Evolutionary conservation across 2,888 invertebrate species (phyloP).

Genomic region (Siphonodentalium dalli): DNA sequence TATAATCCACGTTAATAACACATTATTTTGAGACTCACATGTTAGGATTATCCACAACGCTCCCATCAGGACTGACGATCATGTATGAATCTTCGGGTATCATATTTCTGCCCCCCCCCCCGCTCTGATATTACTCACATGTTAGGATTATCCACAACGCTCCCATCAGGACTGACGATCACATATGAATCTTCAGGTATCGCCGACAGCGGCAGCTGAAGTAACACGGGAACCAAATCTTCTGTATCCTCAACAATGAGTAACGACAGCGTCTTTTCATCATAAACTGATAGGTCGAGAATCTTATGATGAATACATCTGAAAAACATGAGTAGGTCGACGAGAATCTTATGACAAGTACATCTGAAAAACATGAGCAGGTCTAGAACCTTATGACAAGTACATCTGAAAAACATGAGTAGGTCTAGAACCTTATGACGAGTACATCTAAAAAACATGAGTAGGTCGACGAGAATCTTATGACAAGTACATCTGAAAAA

Average conservation of each 20-base stretch:
- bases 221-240: slow-evolving; percentile 48
- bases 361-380: no score
- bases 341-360: no score
- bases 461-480: slow-evolving; percentile 52
- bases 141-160: slow-evolving; percentile 28
- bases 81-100: slow-evolving; percentile 31
- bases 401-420: no score
- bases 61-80: slow-evolving; percentile 24
- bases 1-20: no score
- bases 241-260: slow-evolving; percentile 52
- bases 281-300: slow-evolving; percentile 60
- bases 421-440: no score
- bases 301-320: slow-evolving; percentile 44
- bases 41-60: slow-evolving; percentile 28
- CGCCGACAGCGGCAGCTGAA: slow-evolving; percentile 50
- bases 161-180: slow-evolving; percentile 24
- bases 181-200: slow-evolving; percentile 31
- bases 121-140: slow-evolving; percentile 39
- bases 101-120: no score
- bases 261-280: slow-evolving; percentile 57
- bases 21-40: no score
- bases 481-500: slow-evolving; percentile 40
- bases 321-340: no score
- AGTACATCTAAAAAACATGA: no score
- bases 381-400: no score